Evolutionary conservation across 2,113 vertebrate genomes (phyloP), one percentile per base, ranked within the genome.

Genomic region (Halichoeres trimaculatus): DNA sequence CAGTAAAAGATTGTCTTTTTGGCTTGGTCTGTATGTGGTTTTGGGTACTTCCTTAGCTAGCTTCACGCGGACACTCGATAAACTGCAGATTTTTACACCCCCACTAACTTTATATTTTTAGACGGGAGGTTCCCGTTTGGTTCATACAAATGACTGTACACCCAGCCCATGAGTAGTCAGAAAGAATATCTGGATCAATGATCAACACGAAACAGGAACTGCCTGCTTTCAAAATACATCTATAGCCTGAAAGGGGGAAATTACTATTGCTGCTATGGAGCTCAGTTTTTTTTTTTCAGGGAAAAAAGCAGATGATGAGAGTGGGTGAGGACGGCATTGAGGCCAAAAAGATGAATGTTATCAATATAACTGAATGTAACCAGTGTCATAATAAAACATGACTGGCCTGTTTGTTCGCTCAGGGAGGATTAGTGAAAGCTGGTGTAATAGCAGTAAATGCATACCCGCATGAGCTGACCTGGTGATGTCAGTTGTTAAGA

Each of bases 181-280:
- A 23, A 56, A 59, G 40, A 7, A 70, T 63, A 54, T 58, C 61
- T 53, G 22, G 35, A 48, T 63, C 56, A 35, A 10, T 55, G 50
- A 64, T 80, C 78, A 60, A 79, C 68, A 81, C n/a, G n/a, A n/a
- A n/a, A n/a, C n/a, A n/a, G n/a, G n/a, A n/a, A n/a, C n/a, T n/a
- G n/a, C 20, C 34, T 69, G 50, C 47, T 79, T 70, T 13, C 2
- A 75, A 70, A 67, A 53, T 61, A 45, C 58, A 45, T 68, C 19
- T 52, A 62, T 19, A 8, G 4, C 14, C 4, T 10, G 34, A 34
- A 65, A 58, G 40, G 11, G 55, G 80, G 75, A 83, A 62, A 86
- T 84, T 71, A 64, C 76, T 62, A 23, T 50, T 0, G 62, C 90
- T 89, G 87, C 87, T 76, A 83, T 85, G 77, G 79, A 79, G 65